phyloP scores from a whole-genome alignment of 1,140 invertebrate genomes.

The Scaptodrosophila lebanonensis region DNA sequence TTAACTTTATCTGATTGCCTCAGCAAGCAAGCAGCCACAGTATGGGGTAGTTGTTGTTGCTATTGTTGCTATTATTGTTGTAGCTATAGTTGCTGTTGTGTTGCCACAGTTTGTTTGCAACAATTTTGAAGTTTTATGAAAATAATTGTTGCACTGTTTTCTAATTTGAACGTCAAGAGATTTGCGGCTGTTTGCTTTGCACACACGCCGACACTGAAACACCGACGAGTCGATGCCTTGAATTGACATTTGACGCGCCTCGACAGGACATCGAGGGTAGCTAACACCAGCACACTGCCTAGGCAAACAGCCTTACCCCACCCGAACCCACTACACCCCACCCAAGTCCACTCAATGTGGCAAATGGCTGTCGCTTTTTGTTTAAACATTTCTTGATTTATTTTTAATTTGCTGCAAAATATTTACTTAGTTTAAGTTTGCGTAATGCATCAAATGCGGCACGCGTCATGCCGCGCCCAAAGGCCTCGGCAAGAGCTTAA shows the following conservation, averaged over 20 bases:
- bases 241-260: slow-evolving; percentile 34
- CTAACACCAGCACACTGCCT: background rate
- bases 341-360: too few relatives aligned
- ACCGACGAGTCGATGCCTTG: background rate
- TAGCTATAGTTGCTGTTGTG: slow-evolving; percentile 21
- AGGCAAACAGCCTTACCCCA: background rate
- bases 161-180: slow-evolving; percentile 67
- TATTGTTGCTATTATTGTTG: background rate
- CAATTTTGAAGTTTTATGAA: slow-evolving; percentile 42
- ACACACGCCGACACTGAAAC: slow-evolving; percentile 33
- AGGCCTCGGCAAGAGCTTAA: slow-evolving; percentile 8
- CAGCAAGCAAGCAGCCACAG: slow-evolving; percentile 7
- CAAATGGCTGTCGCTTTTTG: slow-evolving; percentile 25
- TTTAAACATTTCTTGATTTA: slow-evolving; percentile 67
- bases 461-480: background rate
- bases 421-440: slow-evolving; percentile 60
- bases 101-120: slow-evolving; percentile 29
- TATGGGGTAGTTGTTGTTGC: background rate
- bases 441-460: slow-evolving; percentile 2
- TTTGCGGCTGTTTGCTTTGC: slow-evolving; percentile 44
- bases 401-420: slow-evolving; percentile 73
- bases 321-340: too few relatives aligned
- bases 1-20: slow-evolving; percentile 57
- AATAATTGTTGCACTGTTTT: slow-evolving; percentile 69
- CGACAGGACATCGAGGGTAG: background rate